A percentile compares a stretch with the other conserved stretches of the same genome.
Evolutionary conservation across 2,888 invertebrate genomes (phyloP).

Genomic region (Polymixis flavicincta): DNA sequence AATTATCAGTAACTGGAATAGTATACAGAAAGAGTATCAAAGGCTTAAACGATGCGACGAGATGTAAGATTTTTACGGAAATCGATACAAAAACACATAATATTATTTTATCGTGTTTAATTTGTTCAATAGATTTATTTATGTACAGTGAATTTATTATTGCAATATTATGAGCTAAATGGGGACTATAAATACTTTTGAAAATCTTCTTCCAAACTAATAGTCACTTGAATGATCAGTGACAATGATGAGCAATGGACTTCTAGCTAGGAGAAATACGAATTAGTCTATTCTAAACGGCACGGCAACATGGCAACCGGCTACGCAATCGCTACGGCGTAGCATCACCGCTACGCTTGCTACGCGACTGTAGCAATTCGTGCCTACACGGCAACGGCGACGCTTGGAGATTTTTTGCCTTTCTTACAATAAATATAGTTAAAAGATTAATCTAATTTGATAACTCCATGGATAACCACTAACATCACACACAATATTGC

Average conservation of each 20-base stretch:
- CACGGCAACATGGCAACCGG: not conserved
- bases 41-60: not conserved
- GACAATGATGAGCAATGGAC: too few species aligned
- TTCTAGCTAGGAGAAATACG: not conserved
- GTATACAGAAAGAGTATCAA: not conserved
- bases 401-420: not conserved
- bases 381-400: not conserved
- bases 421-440: not conserved
- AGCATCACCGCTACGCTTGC: not conserved
- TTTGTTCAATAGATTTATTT: not conserved
- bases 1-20: not conserved
- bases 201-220: not conserved
- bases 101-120: not conserved
- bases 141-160: not conserved
- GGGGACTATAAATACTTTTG: not conserved
- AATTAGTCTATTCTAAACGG: not conserved
- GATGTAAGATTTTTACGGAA: not conserved
- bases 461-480: not conserved
- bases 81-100: not conserved
- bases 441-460: not conserved
- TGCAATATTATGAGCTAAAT: not conserved
- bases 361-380: not conserved
- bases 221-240: not conserved
- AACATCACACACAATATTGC: constrained; percentile 5
- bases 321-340: constrained; percentile 25